These are phyloP conservation scores for Notamacropus eugenii DNA, from an alignment of 2,797 vertebrate genomes.

Conservation along the genomic window DNA sequence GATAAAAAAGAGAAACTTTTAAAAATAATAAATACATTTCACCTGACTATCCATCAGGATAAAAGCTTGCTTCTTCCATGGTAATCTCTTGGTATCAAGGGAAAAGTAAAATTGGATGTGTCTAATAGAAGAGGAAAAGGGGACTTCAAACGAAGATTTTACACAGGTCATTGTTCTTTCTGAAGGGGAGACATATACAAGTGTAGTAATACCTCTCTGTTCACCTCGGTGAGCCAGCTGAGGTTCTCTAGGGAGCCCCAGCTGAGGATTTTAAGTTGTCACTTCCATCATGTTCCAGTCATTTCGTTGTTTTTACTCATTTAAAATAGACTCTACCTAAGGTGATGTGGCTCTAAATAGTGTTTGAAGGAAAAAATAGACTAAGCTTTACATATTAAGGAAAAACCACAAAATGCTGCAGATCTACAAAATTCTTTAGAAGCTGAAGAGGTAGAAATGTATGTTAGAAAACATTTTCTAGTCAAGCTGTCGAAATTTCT, in stretches of 20 bases:
- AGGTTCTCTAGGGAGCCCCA: conserved; percentile 26
- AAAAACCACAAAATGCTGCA: conserved; percentile 26
- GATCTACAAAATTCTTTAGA: conserved; percentile 37
- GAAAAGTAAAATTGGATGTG: conserved; percentile 24
- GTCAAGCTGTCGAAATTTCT: conserved; percentile 49
- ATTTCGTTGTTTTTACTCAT: conserved; percentile 18
- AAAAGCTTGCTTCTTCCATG: neutral
- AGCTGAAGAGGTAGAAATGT: conserved; percentile 30
- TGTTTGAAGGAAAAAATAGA: conserved; percentile 42
- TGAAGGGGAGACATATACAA: neutral
- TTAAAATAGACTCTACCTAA: conserved; percentile 46
- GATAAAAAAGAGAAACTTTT: neutral
- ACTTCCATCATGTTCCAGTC: conserved; percentile 23
- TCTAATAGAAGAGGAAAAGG: conserved; percentile 42
- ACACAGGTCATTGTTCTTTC: conserved; percentile 8
- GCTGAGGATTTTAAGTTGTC: conserved; percentile 36
- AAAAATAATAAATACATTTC: conserved; percentile 21
- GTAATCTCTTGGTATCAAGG: conserved; percentile 28
- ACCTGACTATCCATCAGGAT: conserved; percentile 18
- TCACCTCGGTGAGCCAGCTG: conserved; percentile 28
- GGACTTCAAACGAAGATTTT: conserved; percentile 48
- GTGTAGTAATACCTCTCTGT: neutral
- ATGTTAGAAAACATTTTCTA: conserved; percentile 48
- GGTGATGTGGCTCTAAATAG: conserved; percentile 3
- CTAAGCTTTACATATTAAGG: conserved; percentile 9